Evolutionary conservation across 2,797 vertebrate genomes (phyloP), one percentile per base, ranked within the genome.

Genomic region (Premnoplex brunnescens): DNA sequence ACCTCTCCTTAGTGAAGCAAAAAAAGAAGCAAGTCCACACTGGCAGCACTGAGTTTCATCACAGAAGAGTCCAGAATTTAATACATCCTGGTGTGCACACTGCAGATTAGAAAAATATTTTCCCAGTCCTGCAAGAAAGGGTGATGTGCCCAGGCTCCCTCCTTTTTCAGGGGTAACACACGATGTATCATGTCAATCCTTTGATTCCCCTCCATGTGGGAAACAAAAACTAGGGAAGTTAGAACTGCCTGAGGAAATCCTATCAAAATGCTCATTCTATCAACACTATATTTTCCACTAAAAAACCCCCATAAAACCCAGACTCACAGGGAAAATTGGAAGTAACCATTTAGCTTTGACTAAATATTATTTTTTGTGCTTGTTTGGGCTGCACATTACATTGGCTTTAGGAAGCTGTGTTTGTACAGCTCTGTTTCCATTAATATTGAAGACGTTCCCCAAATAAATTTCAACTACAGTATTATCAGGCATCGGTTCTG

Each of bases 1-100:
- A 49, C 36, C 56, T 85, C 94, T 84, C 71, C 96, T 80, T 91
- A 95, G 77, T 48, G 71, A 80, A 89, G 95, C 87, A 90, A 67
- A 68, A 87, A 79, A 0, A 91, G 69, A 88, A 76, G 14, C 32
- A 54, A 36, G 15, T 43, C 48, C 23, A 24, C 5, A 0, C 15
- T n/a, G 62, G 46, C 21, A 74, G 48, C 48, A 34, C 56, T 5
- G 2, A 51, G 27, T 51, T 68, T 24, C 58, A 59, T 12, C 60
- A 17, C 0, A 0, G 51, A 43, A 23, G 39, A n/a, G 18, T 18
- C 16, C 69, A 43, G 48, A 64, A 60, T 59, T 44, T 52, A 52
- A 58, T 7, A 43, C 12, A 43, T 21, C 14, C 64, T 36, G 10
- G 10, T 15, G 21, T 55, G 32, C 43, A 60, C 19, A 10, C 4